phyloP scores from a whole-genome alignment of 2,888 invertebrate species.

The Anticlea derivata region DNA sequence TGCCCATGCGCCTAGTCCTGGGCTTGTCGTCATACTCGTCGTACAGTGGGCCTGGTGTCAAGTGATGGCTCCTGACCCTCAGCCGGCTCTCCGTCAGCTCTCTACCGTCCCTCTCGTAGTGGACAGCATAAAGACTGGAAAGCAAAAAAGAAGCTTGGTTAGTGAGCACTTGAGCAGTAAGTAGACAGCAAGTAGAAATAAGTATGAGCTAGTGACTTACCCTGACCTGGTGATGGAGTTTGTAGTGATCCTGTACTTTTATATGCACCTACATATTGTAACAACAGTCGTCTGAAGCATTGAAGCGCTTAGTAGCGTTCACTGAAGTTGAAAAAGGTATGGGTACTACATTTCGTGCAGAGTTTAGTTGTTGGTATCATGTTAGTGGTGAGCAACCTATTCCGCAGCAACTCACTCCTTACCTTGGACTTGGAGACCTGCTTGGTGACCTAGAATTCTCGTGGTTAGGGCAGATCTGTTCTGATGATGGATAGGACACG shows the following conservation, averaged over 20 bases:
- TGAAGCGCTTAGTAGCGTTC: too few relatives aligned
- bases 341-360: too few relatives aligned
- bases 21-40: constrained; percentile 78
- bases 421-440: constrained; percentile 69
- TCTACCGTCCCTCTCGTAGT: constrained; percentile 87
- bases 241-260: too few relatives aligned
- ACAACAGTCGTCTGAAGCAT: too few relatives aligned
- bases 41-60: constrained; percentile 75
- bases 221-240: too few relatives aligned
- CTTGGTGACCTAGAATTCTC: constrained; percentile 71
- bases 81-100: constrained; percentile 86
- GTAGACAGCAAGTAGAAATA: not conserved
- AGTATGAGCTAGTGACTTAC: too few relatives aligned
- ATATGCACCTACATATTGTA: too few relatives aligned
- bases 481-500: constrained; percentile 92
- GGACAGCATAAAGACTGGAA: constrained; percentile 84
- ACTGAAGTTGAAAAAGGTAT: too few relatives aligned
- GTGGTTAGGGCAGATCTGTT: constrained; percentile 83
- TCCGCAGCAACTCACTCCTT: not conserved
- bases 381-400: too few relatives aligned
- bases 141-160: too few relatives aligned
- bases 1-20: constrained; percentile 89
- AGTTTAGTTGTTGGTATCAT: too few relatives aligned
- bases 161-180: not conserved
- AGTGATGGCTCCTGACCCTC: constrained; percentile 79